These are phyloP conservation scores for Bhutanitis thaidina DNA, from an alignment of 2,888 invertebrate genomes.

Conservation along the genomic window DNA sequence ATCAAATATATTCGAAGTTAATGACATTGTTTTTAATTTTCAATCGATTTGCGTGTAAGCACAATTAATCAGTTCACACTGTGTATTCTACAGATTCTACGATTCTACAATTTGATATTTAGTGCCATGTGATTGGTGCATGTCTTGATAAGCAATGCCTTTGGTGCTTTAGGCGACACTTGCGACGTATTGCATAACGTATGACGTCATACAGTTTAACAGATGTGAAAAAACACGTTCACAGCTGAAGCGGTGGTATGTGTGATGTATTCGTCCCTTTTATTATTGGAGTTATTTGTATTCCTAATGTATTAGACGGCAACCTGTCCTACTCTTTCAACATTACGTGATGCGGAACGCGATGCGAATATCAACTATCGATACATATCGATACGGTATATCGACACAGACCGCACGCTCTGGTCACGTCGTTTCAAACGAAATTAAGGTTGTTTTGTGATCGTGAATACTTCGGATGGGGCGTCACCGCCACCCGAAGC, in stretches of 20 bases:
- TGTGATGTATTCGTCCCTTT: no score
- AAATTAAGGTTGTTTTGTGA: background rate
- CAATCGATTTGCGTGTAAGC: background rate
- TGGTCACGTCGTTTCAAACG: background rate
- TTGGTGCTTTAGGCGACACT: conserved; percentile 7
- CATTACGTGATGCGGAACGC: background rate
- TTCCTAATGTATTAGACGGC: no score
- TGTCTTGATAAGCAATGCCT: conserved; percentile 15
- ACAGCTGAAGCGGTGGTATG: background rate
- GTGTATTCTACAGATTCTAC: background rate
- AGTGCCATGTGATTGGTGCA: background rate
- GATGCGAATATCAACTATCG: background rate
- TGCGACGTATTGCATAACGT: no score
- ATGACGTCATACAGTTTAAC: conserved; percentile 2
- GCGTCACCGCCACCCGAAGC: background rate
- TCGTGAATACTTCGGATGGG: background rate
- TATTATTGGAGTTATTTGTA: no score
- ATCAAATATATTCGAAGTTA: background rate
- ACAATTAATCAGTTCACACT: background rate
- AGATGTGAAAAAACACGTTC: conserved; percentile 15
- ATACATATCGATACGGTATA: no score
- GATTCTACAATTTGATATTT: background rate
- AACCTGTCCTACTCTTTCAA: background rate
- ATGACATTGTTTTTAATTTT: background rate
- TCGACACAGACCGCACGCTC: background rate